Conservation (phyloP, 2,888 invertebrate species). For the Eupithecia exiguata region DNA sequence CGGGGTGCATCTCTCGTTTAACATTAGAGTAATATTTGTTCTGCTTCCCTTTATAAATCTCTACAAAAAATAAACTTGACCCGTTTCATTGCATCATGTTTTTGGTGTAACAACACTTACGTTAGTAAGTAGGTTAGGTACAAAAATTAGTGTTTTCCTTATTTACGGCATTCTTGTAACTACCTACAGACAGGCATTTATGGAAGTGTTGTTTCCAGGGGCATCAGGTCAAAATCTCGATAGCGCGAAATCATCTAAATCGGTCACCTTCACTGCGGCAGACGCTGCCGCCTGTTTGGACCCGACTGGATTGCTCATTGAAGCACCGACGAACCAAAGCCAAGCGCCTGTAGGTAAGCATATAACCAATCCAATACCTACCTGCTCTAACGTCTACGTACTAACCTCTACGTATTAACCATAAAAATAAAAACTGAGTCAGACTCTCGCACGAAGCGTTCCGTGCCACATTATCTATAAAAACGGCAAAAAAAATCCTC, state of each 20-base stretch:
- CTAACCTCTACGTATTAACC: too few relatives aligned
- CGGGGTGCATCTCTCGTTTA: too few relatives aligned
- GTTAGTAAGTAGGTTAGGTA: not conserved
- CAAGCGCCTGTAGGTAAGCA: not conserved
- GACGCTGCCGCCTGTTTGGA: conserved; percentile 50
- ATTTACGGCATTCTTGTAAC: not conserved
- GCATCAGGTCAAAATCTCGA: conserved; percentile 40
- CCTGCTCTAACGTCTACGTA: not conserved
- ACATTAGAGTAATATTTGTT: too few relatives aligned
- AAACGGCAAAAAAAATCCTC: too few relatives aligned
- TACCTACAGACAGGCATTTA: not conserved
- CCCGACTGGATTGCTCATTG: conserved; percentile 59
- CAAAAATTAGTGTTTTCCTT: not conserved
- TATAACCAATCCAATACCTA: not conserved
- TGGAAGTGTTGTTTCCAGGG: conserved; percentile 34
- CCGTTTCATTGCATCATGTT: too few relatives aligned
- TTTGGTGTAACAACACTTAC: too few relatives aligned
- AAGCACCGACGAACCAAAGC: conserved; percentile 44
- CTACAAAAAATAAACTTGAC: too few relatives aligned
- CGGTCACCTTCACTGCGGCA: conserved; percentile 67
- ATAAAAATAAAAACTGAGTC: too few relatives aligned
- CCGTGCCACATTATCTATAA: too few relatives aligned
- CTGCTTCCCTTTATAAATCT: too few relatives aligned
- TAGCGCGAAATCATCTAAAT: conserved; percentile 70
- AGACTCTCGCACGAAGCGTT: too few relatives aligned